Percentiles rank a stretch among this genome's conserved stretches.
Conservation (phyloP, 1,140 invertebrate genomes). For the Drosophila mauritiana region DNA sequence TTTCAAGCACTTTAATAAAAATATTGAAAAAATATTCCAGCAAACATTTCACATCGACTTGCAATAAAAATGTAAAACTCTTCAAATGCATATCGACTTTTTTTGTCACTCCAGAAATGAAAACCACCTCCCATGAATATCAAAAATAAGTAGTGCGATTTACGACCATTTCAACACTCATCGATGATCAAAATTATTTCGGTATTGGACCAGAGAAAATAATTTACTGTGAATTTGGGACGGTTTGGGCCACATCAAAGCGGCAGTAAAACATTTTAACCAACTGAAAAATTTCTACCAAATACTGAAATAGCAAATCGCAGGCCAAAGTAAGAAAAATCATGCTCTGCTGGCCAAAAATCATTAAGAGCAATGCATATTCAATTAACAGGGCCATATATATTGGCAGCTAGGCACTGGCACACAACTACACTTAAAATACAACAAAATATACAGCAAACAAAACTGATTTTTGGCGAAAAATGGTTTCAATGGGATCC, state of each 20-base stretch:
- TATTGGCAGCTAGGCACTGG: slow-evolving; percentile 28
- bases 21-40: slow-evolving; percentile 10
- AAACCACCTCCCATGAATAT: neutral
- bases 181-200: slow-evolving; percentile 9
- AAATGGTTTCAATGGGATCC: slow-evolving; percentile 56
- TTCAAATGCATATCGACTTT: neutral
- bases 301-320: slow-evolving; percentile 8
- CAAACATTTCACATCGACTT: slow-evolving; percentile 6
- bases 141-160: slow-evolving; percentile 12
- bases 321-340: slow-evolving; percentile 30
- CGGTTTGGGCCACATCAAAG: slow-evolving; percentile 59
- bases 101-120: neutral
- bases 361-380: slow-evolving; percentile 67
- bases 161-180: slow-evolving; percentile 17
- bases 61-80: slow-evolving; percentile 1
- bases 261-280: slow-evolving; percentile 43
- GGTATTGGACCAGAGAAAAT: slow-evolving; percentile 6
- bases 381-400: slow-evolving; percentile 69
- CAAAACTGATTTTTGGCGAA: slow-evolving; percentile 38
- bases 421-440: slow-evolving; percentile 17
- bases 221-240: slow-evolving; percentile 42
- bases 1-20: slow-evolving; percentile 16
- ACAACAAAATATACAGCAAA: slow-evolving; percentile 38
- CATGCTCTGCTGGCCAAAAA: slow-evolving; percentile 52
- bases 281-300: slow-evolving; percentile 14